These are phyloP conservation scores for Phytoseiulus persimilis DNA, from an alignment of 2,888 invertebrate species.

Conservation along the genomic window DNA sequence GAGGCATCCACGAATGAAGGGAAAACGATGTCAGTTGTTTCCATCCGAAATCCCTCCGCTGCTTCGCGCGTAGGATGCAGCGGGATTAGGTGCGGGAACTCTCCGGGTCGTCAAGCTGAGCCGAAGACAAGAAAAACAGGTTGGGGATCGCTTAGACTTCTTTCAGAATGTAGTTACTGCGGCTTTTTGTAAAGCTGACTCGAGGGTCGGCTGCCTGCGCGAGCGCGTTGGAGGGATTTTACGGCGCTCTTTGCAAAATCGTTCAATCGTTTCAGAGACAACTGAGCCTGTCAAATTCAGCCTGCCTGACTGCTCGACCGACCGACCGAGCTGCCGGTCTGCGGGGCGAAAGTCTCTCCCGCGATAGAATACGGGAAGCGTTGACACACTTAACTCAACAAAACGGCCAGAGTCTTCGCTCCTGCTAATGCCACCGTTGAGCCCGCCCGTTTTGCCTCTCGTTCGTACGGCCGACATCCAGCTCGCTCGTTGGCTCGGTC, in stretches of 20 bases:
- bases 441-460: background rate
- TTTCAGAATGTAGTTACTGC: background rate
- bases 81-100: background rate
- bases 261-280: background rate
- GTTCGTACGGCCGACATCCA: background rate
- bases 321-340: background rate
- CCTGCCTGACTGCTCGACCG: background rate
- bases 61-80: background rate
- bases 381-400: background rate
- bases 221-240: background rate
- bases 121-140: background rate
- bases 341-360: background rate
- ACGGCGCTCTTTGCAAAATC: background rate
- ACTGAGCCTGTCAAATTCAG: background rate
- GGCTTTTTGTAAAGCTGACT: background rate
- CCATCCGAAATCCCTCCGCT: too few species aligned
- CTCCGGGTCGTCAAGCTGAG: background rate
- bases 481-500: background rate
- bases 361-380: background rate
- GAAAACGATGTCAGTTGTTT: too few species aligned
- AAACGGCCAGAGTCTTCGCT: background rate
- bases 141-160: background rate
- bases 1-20: too few species aligned
- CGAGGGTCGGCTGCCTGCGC: background rate
- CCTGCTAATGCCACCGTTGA: background rate